These are phyloP conservation scores for Leptinotarsa defecta DNA, from an alignment of 1,140 invertebrate genomes.

Conservation along the genomic window DNA sequence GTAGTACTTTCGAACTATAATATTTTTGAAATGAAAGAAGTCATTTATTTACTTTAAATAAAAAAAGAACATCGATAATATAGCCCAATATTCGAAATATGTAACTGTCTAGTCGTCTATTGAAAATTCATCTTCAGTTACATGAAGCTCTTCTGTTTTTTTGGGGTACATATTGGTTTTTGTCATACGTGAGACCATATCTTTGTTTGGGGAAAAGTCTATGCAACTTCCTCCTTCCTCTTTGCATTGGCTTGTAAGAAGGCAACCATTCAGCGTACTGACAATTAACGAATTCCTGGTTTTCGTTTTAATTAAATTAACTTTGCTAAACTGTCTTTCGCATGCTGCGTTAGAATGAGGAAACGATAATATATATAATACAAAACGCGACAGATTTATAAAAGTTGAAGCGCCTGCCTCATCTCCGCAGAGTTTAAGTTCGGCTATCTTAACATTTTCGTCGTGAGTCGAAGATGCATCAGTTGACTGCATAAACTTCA, in stretches of 20 bases:
- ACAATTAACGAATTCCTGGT: conserved; percentile 9
- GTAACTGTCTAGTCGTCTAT: too few relatives aligned
- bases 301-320: conserved; percentile 20
- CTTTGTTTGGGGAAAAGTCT: background rate
- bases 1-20: too few relatives aligned
- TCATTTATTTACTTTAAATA: too few relatives aligned
- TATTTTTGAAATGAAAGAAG: too few relatives aligned
- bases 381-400: conserved; percentile 12
- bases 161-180: conserved; percentile 9
- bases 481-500: too few relatives aligned
- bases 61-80: too few relatives aligned
- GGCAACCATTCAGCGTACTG: conserved; percentile 15
- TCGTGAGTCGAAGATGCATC: too few relatives aligned
- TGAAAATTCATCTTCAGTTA: too few relatives aligned
- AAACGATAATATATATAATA: conserved; percentile 19
- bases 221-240: conserved; percentile 9
- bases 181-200: conserved; percentile 16
- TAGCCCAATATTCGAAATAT: too few relatives aligned
- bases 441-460: background rate
- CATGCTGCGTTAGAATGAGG: conserved; percentile 13
- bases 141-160: background rate
- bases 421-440: conserved; percentile 29
- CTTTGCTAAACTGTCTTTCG: conserved; percentile 8
- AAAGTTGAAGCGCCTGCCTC: conserved; percentile 2
- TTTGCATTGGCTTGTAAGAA: conserved; percentile 17